Base-by-base conservation (phyloP, 2,797 vertebrate species). In the Rousettus madagascariensis region DNA sequence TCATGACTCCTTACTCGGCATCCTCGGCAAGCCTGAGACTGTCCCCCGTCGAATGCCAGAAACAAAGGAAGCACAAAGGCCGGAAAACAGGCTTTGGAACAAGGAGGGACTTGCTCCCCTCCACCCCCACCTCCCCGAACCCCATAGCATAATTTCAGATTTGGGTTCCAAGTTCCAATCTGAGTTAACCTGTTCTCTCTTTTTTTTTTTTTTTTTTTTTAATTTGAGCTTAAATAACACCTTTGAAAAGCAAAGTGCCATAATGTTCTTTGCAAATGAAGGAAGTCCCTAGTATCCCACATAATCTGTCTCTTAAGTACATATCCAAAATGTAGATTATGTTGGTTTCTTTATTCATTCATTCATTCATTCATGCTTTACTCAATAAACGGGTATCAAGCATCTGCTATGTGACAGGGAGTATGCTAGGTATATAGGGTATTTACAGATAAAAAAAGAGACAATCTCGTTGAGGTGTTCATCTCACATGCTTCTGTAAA, bases 171-270 rank as follows among this genome's bases (percentile, higher is more conserved):
- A 61, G 57, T 86, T 86, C 46, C 65, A 92, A 4, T 26, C 38
- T 66, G 33, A 72, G 33, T 90, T 57, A 88, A 59, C 59, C 65
- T 59, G 36, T 74, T 61, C 15, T 61, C 15, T 72, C n/a, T n/a
- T n/a, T n/a, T n/a, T n/a, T n/a, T n/a, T n/a, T 33, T 38, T 38
- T 55, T 90, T 96, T 84, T n/a, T 61, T 65, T 82, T 90, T 43
- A 95, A 91, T 71, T 86, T 83, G 19, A 57, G n/a, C n/a, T 59
- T 72, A 86, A 78, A 22, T 78, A 66, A 77, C n/a, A 26, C 6
- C 19, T 83, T 59, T 20, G 55, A 57, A 87, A 85, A 89, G n/a
- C n/a, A 80, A 82, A 77, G 33, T 51, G 59, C 36, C 24, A 33
- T 36, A 51, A n/a, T 91, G 13, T 91, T 87, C 41, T 59, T 77